phyloP scores from a whole-genome alignment of 2,888 invertebrate genomes.

The Adelphocoris suturalis region DNA sequence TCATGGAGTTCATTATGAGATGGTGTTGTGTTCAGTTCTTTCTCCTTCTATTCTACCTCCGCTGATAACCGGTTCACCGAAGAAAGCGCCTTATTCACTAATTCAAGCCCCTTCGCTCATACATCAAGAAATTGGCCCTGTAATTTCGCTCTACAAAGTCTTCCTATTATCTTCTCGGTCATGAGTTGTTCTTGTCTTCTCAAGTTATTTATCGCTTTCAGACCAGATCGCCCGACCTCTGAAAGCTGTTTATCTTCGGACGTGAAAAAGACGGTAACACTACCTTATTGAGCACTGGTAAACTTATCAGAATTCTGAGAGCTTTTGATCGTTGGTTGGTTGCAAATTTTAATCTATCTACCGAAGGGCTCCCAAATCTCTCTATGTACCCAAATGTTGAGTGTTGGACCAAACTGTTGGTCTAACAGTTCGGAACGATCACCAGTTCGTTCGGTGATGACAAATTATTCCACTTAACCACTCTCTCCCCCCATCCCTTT shows the following conservation, averaged over 20 bases:
- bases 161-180: background rate
- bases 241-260: background rate
- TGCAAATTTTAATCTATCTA: no score
- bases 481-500: no score
- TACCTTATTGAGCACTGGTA: background rate
- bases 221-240: background rate
- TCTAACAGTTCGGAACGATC: no score
- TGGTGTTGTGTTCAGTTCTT: no score
- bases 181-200: background rate
- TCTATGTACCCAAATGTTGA: no score
- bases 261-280: background rate
- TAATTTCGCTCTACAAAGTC: constrained; percentile 10
- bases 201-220: constrained; percentile 3
- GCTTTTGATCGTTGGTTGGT: no score
- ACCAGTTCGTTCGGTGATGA: no score
- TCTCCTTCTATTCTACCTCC: background rate
- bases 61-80: background rate
- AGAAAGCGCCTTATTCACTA: background rate
- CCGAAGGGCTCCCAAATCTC: no score
- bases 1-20: no score
- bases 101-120: background rate
- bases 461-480: no score
- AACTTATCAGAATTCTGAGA: background rate
- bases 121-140: constrained; percentile 15
- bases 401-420: no score